phyloP scores from a whole-genome alignment of 1,140 invertebrate genomes.

The Zaprionus africanus region DNA sequence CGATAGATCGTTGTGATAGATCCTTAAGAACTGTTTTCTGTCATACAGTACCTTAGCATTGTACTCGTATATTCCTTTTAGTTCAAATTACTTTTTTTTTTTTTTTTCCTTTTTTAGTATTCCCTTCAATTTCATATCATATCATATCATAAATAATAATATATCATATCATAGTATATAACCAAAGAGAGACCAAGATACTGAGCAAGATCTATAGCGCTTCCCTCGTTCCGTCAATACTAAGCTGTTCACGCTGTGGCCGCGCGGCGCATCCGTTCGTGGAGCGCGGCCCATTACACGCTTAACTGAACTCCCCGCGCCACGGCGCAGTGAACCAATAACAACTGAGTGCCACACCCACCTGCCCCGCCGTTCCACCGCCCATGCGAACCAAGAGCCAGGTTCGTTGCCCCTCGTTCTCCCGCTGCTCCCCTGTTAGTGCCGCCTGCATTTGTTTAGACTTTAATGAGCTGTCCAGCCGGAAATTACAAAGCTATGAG shows the following conservation, averaged over 20 bases:
- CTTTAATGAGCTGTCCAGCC: slow-evolving; percentile 65
- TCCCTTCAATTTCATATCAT: too few relatives aligned
- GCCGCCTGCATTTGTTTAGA: slow-evolving; percentile 40
- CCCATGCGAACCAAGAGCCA: neutral
- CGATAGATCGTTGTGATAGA: too few relatives aligned
- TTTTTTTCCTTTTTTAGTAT: too few relatives aligned
- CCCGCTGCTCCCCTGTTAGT: slow-evolving; percentile 1
- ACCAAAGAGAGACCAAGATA: too few relatives aligned
- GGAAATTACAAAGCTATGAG: slow-evolving; percentile 46
- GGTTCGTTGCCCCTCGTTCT: neutral
- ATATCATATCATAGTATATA: too few relatives aligned
- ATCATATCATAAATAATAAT: too few relatives aligned
- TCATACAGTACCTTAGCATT: too few relatives aligned
- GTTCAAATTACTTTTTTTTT: too few relatives aligned
- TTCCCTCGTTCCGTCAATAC: neutral
- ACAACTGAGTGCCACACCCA: slow-evolving; percentile 25
- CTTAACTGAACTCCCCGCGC: slow-evolving; percentile 64
- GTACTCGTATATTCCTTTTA: too few relatives aligned
- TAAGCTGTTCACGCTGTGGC: slow-evolving; percentile 19
- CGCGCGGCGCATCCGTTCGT: slow-evolving; percentile 57
- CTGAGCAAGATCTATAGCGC: neutral
- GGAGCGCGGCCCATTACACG: slow-evolving; percentile 64
- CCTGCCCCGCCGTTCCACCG: slow-evolving; percentile 2
- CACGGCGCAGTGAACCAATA: slow-evolving; percentile 67
- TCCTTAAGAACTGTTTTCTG: too few relatives aligned